These are phyloP conservation scores for Phenacoccus solenopsis DNA, from an alignment of 1,140 invertebrate species.

Conservation along the genomic window DNA sequence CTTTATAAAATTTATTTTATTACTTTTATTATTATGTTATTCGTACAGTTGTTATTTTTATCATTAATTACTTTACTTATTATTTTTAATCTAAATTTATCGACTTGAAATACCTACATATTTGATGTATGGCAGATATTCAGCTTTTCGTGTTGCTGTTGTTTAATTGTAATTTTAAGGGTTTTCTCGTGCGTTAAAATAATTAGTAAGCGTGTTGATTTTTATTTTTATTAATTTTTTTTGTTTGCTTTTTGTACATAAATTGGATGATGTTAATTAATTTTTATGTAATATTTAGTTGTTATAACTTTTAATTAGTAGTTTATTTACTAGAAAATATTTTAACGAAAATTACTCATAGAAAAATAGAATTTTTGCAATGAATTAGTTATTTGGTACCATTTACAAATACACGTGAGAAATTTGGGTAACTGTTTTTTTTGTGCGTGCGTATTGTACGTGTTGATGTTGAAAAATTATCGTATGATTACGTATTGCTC, in stretches of 20 bases:
- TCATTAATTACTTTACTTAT: not conserved
- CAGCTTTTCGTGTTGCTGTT: not conserved
- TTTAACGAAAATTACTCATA: not conserved
- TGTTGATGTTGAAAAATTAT: no score
- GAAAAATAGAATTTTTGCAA: not conserved
- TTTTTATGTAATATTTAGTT: not conserved
- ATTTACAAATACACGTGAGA: not conserved
- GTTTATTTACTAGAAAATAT: not conserved
- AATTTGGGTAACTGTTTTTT: not conserved
- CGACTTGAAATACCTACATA: not conserved
- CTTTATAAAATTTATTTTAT: not conserved
- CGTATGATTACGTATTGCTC: no score
- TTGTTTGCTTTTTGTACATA: not conserved
- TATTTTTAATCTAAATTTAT: not conserved
- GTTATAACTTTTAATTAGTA: not conserved
- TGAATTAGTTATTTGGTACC: not conserved
- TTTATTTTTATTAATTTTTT: not conserved
- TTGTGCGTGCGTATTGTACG: no score
- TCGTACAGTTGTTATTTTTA: not conserved
- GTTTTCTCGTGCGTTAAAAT: not conserved
- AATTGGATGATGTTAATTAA: not conserved
- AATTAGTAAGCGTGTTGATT: constrained; percentile 1
- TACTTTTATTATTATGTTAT: not conserved
- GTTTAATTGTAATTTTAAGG: not conserved
- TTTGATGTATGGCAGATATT: not conserved